Evolutionary conservation across 2,797 vertebrate genomes (phyloP).

Genomic region (Loriculus beryllinus): DNA sequence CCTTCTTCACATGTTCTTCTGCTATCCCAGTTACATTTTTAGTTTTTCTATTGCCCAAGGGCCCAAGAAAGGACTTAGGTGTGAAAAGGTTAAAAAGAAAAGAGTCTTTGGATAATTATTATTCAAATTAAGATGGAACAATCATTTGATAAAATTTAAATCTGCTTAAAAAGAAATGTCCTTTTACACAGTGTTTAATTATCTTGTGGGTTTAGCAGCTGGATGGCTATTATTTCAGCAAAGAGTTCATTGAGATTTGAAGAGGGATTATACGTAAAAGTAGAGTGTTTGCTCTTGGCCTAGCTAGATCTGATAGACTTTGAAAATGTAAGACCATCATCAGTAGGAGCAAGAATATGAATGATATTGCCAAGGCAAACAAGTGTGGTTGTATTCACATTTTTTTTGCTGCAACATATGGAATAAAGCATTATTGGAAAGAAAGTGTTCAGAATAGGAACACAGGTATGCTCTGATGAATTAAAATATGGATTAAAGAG

Average conservation of each 20-base stretch:
- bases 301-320: not conserved
- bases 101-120: constrained; percentile 23
- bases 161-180: constrained; percentile 14
- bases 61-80: not conserved
- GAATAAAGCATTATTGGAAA: not conserved
- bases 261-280: constrained; percentile 60
- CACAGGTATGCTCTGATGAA: not conserved
- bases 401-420: not conserved
- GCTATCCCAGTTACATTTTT: not conserved
- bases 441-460: not conserved
- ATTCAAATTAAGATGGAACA: constrained; percentile 2
- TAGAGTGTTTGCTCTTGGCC: constrained; percentile 37
- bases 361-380: not conserved
- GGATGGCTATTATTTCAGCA: constrained; percentile 46
- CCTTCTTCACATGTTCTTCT: not conserved
- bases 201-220: constrained; percentile 52
- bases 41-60: not conserved
- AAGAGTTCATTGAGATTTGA: constrained; percentile 63
- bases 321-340: not conserved
- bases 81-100: constrained; percentile 26
- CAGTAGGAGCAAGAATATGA: not conserved
- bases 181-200: constrained; percentile 62
- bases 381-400: not conserved
- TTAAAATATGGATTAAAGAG: not conserved
- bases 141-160: constrained; percentile 44